Evolutionary conservation across 2,888 invertebrate genomes (phyloP).

Genomic region (Sphaerophoria taeniata): DNA sequence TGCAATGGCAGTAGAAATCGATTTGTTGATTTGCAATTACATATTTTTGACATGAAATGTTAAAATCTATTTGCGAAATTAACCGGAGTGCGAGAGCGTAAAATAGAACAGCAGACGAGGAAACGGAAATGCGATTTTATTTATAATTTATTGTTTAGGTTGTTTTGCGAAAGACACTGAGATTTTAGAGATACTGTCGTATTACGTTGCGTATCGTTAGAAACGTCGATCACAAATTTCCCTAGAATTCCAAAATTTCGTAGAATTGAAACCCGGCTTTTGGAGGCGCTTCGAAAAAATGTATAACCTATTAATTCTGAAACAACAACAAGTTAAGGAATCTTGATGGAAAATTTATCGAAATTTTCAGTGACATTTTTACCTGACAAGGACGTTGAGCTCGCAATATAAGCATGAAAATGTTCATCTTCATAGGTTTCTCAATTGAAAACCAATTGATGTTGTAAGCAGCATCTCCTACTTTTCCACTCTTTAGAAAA

Average conservation of each 20-base stretch:
- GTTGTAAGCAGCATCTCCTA: slow-evolving; percentile 80
- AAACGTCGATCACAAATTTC: no score
- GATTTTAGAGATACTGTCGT: no score
- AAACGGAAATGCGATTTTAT: slow-evolving; percentile 6
- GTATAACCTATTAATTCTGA: no score
- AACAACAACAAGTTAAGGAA: no score
- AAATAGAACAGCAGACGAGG: no score
- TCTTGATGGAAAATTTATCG: no score
- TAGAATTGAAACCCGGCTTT: neutral
- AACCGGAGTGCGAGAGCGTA: neutral
- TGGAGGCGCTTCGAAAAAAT: no score
- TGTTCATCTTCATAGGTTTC: slow-evolving; percentile 76
- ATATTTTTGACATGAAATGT: slow-evolving; percentile 39
- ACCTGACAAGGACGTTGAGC: slow-evolving; percentile 80
- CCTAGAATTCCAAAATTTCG: no score
- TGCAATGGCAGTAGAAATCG: slow-evolving; percentile 45
- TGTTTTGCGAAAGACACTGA: no score
- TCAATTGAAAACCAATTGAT: slow-evolving; percentile 79
- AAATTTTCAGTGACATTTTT: slow-evolving; percentile 75
- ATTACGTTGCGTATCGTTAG: no score
- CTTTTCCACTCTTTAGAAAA: slow-evolving; percentile 77
- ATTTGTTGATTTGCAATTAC: slow-evolving; percentile 52
- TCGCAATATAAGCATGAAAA: slow-evolving; percentile 79
- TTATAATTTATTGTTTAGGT: slow-evolving; percentile 28
- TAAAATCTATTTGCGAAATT: slow-evolving; percentile 29